Evolutionary conservation across 2,888 invertebrate species (phyloP), one percentile per base, ranked within the genome.

Genomic region (Timandra comae): DNA sequence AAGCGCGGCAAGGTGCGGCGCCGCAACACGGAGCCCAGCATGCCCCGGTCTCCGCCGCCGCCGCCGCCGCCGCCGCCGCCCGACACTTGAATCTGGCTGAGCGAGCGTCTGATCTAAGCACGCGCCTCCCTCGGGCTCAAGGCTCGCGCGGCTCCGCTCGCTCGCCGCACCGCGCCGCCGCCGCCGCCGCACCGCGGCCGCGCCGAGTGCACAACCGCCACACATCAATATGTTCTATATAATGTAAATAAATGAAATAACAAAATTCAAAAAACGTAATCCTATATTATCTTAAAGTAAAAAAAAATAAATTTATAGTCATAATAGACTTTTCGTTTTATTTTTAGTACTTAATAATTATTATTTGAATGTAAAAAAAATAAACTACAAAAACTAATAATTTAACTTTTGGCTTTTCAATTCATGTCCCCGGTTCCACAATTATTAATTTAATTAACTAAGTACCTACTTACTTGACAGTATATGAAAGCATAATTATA

Each of bases 1-100:
- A 98, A 99, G 91, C 94, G 94, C 88, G 91, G 91, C 71, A 98
- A 98, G 90, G 97, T 97, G 91, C 97, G 97, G 87, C 90, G 98
- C 60, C 93, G 97, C 75, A 96, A 97, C 88, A 96, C 96, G 59
- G 95, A 96, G 88, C 93, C 93, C 58, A 89, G 90, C 62, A 92
- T 92, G 92, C 75, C 84, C 52, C 76, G 79, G 80, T 24, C 24
- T 35, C 63, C 74, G 55, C 74, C 71, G 48, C 63, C 55, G 38
- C 71, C 38, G 46, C 65, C 74, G 52, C 75, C 75, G 35, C 61
- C 78, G 43, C 84, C 61, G 46, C 65, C 61, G 56, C 68, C 62
- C 62, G 90, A 89, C 81, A 88, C 89, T 87, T 90, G 90, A 90
- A 89, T 90, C 87, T 90, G 89, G 89, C 89, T 89, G 78, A 89